These are phyloP conservation scores for Aldrovandia affinis DNA, from an alignment of 2,797 vertebrate species.

Conservation along the genomic window DNA sequence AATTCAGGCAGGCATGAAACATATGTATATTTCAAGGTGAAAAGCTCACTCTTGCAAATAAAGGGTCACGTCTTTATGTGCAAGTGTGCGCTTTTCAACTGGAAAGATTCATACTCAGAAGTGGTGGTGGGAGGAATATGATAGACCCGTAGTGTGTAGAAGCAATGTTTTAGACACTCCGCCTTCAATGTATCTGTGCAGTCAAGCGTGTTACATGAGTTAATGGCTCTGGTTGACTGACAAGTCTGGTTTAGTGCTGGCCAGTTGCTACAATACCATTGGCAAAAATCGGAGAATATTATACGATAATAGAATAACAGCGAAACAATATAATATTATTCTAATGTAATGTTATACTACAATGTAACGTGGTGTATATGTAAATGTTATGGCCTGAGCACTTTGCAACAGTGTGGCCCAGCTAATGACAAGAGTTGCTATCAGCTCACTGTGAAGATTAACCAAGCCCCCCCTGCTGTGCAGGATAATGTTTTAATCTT, in stretches of 20 bases:
- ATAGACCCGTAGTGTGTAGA: neutral
- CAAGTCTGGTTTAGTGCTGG: neutral
- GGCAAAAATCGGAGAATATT: neutral
- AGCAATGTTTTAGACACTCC: neutral
- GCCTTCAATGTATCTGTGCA: neutral
- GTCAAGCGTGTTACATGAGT: neutral
- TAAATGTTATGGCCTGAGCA: neutral
- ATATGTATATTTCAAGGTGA: too few species aligned
- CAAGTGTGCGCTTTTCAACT: neutral
- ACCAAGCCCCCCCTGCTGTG: neutral
- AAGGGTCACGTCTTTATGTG: too few species aligned
- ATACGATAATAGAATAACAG: neutral
- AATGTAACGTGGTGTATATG: neutral
- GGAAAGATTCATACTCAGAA: neutral
- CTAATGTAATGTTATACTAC: neutral
- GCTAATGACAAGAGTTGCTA: neutral
- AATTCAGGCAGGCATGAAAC: too few species aligned
- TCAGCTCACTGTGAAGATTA: neutral
- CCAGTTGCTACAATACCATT: neutral
- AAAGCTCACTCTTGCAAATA: too few species aligned
- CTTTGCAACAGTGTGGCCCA: neutral
- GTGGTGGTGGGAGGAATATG: neutral
- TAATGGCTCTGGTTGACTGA: conserved; percentile 7
- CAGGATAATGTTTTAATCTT: neutral
- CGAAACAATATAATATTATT: neutral